phyloP scores from a whole-genome alignment of 2,888 invertebrate genomes.

The Cylindroiulus punctatus region DNA sequence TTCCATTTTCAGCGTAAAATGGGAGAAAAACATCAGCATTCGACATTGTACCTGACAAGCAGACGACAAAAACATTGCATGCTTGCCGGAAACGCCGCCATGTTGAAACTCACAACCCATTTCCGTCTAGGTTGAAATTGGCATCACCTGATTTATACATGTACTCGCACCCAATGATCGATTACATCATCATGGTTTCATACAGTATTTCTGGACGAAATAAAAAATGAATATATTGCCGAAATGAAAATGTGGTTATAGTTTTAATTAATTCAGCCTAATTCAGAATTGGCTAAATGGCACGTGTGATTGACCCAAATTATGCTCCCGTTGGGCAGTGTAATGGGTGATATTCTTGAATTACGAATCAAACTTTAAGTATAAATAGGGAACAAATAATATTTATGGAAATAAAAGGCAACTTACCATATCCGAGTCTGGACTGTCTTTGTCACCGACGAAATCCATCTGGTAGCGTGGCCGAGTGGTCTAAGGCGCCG shows the following conservation, averaged over 20 bases:
- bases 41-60: background rate
- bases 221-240: constrained; percentile 15
- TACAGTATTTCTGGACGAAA: background rate
- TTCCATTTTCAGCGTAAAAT: constrained; percentile 35
- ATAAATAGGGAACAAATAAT: background rate
- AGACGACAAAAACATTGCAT: background rate
- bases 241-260: too few species aligned
- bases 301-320: too few species aligned
- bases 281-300: too few species aligned
- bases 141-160: background rate
- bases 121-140: background rate
- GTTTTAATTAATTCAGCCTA: too few species aligned
- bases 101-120: background rate
- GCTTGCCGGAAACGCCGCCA: background rate
- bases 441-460: background rate
- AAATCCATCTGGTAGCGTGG: background rate
- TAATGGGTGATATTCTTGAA: background rate
- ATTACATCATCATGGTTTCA: too few species aligned
- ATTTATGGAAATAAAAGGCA: background rate
- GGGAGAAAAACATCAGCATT: constrained; percentile 47
- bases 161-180: background rate
- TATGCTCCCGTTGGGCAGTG: too few species aligned
- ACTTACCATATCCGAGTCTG: background rate
- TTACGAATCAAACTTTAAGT: background rate
- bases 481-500: too few species aligned